Evolutionary conservation across 2,888 invertebrate species (phyloP).

Genomic region (Oeneis ivallda): DNA sequence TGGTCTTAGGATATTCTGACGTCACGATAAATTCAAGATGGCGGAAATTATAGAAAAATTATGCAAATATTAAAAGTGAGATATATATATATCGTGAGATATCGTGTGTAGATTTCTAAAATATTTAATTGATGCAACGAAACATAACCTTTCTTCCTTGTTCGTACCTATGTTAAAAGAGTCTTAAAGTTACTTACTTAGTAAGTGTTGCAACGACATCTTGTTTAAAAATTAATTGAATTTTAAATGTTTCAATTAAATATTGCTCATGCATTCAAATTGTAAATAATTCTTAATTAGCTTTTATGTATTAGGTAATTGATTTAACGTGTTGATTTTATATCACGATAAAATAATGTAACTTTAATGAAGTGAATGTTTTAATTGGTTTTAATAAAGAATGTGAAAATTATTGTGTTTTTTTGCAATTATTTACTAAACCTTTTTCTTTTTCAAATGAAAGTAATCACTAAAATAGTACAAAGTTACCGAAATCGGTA

Average conservation of each 20-base stretch:
- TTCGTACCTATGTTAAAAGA: too few species aligned
- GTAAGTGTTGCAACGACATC: too few species aligned
- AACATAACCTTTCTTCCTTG: neutral
- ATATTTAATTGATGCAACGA: neutral
- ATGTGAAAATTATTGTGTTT: conserved; percentile 50
- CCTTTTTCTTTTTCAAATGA: too few species aligned
- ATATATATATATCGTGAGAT: too few species aligned
- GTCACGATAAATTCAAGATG: too few species aligned
- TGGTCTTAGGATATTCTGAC: too few species aligned
- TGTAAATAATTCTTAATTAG: conserved; percentile 30
- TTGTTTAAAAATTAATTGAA: neutral
- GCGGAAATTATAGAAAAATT: too few species aligned
- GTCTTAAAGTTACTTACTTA: too few species aligned
- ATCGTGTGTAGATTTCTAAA: neutral
- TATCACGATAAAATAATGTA: conserved; percentile 27
- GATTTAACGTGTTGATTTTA: conserved; percentile 32
- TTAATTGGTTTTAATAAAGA: conserved; percentile 68
- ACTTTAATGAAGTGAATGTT: conserved; percentile 53
- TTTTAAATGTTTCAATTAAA: neutral
- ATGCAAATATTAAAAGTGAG: too few species aligned
- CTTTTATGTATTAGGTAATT: conserved; percentile 22
- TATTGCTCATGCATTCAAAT: conserved; percentile 2
- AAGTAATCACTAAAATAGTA: too few species aligned
- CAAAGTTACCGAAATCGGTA: too few species aligned
- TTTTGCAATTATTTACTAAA: conserved; percentile 6